Base-by-base conservation (phyloP, 2,888 invertebrate genomes). In the Apocheima hispidaria region DNA sequence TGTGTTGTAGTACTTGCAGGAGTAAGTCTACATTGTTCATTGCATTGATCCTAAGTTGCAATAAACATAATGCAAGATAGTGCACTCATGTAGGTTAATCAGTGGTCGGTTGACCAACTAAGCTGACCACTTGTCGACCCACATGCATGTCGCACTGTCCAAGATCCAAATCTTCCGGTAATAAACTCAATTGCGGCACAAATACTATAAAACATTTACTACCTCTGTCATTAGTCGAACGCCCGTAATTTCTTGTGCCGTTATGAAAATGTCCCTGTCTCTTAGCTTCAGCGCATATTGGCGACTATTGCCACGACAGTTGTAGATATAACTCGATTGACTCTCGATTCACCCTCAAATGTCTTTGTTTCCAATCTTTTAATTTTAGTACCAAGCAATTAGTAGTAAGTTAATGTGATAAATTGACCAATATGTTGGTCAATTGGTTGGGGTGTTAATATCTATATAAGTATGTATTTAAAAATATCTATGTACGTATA, bases 161-260 rank as follows among this genome's bases (percentile, higher is more conserved):
- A 53, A 56, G 56, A 56, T 62, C 52, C 52, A 57, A 62, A 73
- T 63, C 44, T 51, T 30, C 65, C 65, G 49, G 43, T 30, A 21
- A 56, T 73, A 65, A 68, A 55, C 63, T 49, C 48, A 52, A 62
- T 48, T 57, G 53, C 43, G 54, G 52, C 58, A 52, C 51, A 63
- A 63, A 54, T 44, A 51, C 50, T 50, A 46, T 63, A 58, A 63
- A 54, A 46, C 48, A 49, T 63, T 62, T 71, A 69, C 68, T 52
- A 66, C 65, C 63, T 58, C 50, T 69, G 74, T 74, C 78, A 78
- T 81, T 77, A 78, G 63, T 55, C 58, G 70, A 68, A 75, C 46
- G 70, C 48, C 68, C 66, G 72, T 75, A 73, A 78, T 77, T 73
- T 63, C 50, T 66, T 68, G 67, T 77, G 60, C 81, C 77, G 81